Evolutionary conservation across 2,797 vertebrate genomes (phyloP), one percentile per base, ranked within the genome.

Genomic region (Ateles fusciceps): DNA sequence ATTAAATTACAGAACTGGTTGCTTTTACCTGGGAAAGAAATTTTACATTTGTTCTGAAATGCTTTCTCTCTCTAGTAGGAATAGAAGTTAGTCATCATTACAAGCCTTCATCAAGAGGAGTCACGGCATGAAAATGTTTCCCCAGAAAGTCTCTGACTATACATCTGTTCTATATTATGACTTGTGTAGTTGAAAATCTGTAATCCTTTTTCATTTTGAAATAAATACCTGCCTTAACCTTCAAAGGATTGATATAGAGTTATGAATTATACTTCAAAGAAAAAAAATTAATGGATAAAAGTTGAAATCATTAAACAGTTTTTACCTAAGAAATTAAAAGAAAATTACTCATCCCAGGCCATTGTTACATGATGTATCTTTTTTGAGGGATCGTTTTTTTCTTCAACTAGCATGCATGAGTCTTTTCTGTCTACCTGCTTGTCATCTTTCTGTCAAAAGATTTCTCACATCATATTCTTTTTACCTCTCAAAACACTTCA

Each of bases 401-500:
- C 87, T 94, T 98, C 96, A 85, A 97, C 97, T 95, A 97, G 81
- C 71, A 95, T 71, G 78, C 98, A 96, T 98, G 98, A 98, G 97
- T 98, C 96, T 98, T 95, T 97, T 96, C 98, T 97, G 75, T 97
- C 95, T 97, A 83, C 2, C 96, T 98, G 97, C 96, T 96, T 98
- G 97, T 97, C 98, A 98, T 97, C 92, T 93, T 97, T 98, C 97
- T 98, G 98, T 99, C 98, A 98, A 98, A 98, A 98, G 97, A 97
- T 95, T 98, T 98, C 98, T 98, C 68, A 39, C 96, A 98, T 98
- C 97, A 93, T 78, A 97, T 98, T 96, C 48, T 85, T 96, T 96
- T 83, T 92, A 85, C 89, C 50, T 94, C 95, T 98, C 97, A 98
- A 99, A 98, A 98, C 95, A 98, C 95, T 98, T 95, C 95, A 94